Conservation (phyloP, 2,888 invertebrate species). For the Euplagia quadripunctaria region DNA sequence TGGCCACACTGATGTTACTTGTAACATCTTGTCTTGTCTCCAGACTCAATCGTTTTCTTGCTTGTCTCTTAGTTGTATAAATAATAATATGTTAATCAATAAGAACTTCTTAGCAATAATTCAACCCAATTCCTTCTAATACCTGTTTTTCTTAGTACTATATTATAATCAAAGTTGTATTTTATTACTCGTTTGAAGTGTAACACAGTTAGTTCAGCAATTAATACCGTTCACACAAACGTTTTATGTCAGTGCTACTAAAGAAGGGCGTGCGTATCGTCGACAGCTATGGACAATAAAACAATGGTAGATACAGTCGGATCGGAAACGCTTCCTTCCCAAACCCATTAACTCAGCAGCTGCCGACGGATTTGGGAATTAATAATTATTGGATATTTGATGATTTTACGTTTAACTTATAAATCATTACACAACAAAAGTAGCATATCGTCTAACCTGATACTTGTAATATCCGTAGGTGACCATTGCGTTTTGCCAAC, state of each 20-base stretch:
- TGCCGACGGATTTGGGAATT: conserved; percentile 49
- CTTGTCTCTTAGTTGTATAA: too few species aligned
- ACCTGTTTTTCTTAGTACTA: not conserved
- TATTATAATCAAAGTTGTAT: not conserved
- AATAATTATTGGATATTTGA: conserved; percentile 23
- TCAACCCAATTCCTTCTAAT: not conserved
- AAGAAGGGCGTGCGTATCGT: conserved; percentile 9
- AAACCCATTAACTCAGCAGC: conserved; percentile 47
- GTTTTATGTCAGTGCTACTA: conserved; percentile 9
- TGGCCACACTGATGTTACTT: too few species aligned
- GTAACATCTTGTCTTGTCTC: too few species aligned
- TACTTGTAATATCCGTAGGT: too few species aligned
- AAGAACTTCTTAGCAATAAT: not conserved
- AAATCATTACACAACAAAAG: not conserved
- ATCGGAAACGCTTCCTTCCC: conserved; percentile 56
- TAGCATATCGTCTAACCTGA: not conserved
- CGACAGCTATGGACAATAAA: conserved; percentile 42
- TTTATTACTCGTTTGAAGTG: conserved; percentile 23
- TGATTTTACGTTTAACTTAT: not conserved
- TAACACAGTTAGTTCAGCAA: conserved; percentile 22
- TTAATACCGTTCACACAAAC: conserved; percentile 22
- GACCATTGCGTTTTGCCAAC: too few species aligned
- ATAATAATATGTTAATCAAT: too few species aligned
- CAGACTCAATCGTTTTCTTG: too few species aligned
- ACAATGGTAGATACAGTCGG: conserved; percentile 51